phyloP scores from a whole-genome alignment of 2,797 vertebrate genomes.

The Moxostoma hubbsi region DNA sequence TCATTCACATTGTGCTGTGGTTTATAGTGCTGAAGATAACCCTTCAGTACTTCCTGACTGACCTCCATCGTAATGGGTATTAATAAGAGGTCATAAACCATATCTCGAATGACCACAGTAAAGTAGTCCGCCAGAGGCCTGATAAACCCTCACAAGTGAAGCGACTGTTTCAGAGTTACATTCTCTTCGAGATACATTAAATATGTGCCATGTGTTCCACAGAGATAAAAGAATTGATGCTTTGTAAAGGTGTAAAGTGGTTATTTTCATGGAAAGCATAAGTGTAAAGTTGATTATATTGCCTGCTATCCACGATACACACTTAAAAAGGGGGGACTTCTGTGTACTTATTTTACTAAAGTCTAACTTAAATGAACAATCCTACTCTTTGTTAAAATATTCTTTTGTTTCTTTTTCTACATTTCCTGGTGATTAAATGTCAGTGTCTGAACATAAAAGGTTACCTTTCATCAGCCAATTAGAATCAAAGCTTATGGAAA shows the following conservation, averaged over 20 bases:
- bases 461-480: no score
- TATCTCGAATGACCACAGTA: slow-evolving; percentile 64
- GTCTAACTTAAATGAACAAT: no score
- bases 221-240: not conserved
- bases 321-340: not conserved
- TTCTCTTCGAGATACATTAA: slow-evolving; percentile 18
- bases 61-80: slow-evolving; percentile 74
- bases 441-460: no score
- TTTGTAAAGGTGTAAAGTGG: not conserved
- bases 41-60: slow-evolving; percentile 65
- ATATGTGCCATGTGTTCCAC: not conserved
- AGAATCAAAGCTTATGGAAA: no score
- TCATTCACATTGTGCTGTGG: slow-evolving; percentile 53
- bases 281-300: not conserved
- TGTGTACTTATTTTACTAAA: no score
- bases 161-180: slow-evolving; percentile 22
- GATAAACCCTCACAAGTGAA: slow-evolving; percentile 32
- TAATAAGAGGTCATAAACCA: slow-evolving; percentile 76
- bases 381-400: no score
- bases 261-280: not conserved
- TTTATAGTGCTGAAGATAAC: slow-evolving; percentile 65
- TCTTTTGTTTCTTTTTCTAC: no score
- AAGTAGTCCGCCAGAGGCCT: slow-evolving; percentile 39
- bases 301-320: not conserved
- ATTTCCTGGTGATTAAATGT: no score